Evolutionary conservation across 2,888 invertebrate species (phyloP), one percentile per base, ranked within the genome.

Genomic region (Dryocosmus kuriphilus): DNA sequence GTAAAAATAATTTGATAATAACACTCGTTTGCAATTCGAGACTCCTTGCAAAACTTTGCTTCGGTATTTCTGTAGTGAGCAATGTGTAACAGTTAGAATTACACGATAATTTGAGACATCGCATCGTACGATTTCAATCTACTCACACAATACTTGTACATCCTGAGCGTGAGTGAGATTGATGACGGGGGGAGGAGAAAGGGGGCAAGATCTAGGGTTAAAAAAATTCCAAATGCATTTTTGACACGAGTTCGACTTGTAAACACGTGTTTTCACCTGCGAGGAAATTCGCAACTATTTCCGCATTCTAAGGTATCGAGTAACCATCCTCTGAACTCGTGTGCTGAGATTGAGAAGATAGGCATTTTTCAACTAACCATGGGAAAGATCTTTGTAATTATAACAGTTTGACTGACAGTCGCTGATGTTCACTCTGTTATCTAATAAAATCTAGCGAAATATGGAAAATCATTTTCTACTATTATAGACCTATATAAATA

Each of bases 11-110:
- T 71, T 19, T 11, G 30, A 51, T 22, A 51, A n/a, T 30, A n/a
- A 71, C 46, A 46, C 41, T n/a, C 41, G 78, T 77, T 55, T 73
- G 79, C 77, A 85, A 85, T 80, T 76, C 24, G 80, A 82, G 32
- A 74, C 77, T 79, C 51, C 74, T 83, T 83, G 85, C 83, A 86
- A 87, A 84, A 84, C 79, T 76, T 77, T 79, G 74, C 80, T 67
- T 62, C 61, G 81, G 83, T 80, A 87, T 87, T 86, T 85, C 83
- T 84, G 78, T 83, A 81, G 80, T 76, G 51, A 85, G 83, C 82
- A 81, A 86, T 84, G 82, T 80, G 62, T 77, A 80, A n/a, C 74
- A 75, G 74, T 55, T 86, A 80, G 77, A 81, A 83, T 87, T 87
- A 41, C 84, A 82, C 76, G 51, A 71, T 51, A 71, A 71, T 30